phyloP scores from a whole-genome alignment of 2,888 invertebrate species.

The Drosophila conformis region DNA sequence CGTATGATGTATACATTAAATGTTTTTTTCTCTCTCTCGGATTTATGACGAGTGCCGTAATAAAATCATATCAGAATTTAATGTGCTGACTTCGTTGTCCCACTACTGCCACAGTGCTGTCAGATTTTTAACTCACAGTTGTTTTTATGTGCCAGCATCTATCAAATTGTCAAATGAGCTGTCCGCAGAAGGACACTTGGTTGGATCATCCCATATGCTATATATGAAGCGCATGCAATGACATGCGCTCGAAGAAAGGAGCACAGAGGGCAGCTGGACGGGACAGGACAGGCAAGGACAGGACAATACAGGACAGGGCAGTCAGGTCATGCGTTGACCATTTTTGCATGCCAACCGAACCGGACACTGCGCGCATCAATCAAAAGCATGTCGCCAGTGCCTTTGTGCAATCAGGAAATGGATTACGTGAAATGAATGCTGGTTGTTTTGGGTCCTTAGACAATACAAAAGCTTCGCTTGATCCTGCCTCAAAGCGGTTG shows the following conservation, averaged over 20 bases:
- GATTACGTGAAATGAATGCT: conserved; percentile 60
- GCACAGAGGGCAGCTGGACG: too few relatives aligned
- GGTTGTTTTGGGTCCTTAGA: conserved; percentile 16
- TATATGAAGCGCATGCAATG: background rate
- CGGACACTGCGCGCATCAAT: conserved; percentile 45
- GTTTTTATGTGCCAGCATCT: conserved; percentile 61
- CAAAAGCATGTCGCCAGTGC: conserved; percentile 46
- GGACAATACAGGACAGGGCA: too few relatives aligned
- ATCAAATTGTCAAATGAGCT: conserved; percentile 79
- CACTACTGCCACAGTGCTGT: background rate
- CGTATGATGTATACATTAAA: conserved; percentile 72
- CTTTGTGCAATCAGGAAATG: conserved; percentile 59
- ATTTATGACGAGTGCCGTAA: conserved; percentile 67
- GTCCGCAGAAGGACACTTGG: conserved; percentile 56
- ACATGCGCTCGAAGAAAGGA: background rate
- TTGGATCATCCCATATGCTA: conserved; percentile 8
- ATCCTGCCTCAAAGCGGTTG: conserved; percentile 7
- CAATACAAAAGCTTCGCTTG: conserved; percentile 11
- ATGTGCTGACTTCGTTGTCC: conserved; percentile 36
- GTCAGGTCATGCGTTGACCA: conserved; percentile 11
- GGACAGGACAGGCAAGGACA: background rate
- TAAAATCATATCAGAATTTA: conserved; percentile 76
- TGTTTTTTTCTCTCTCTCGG: conserved; percentile 23
- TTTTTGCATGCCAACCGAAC: conserved; percentile 46
- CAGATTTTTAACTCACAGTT: conserved; percentile 32